These are phyloP conservation scores for Dolichopus griseipennis DNA, from an alignment of 2,888 invertebrate genomes.

Conservation along the genomic window DNA sequence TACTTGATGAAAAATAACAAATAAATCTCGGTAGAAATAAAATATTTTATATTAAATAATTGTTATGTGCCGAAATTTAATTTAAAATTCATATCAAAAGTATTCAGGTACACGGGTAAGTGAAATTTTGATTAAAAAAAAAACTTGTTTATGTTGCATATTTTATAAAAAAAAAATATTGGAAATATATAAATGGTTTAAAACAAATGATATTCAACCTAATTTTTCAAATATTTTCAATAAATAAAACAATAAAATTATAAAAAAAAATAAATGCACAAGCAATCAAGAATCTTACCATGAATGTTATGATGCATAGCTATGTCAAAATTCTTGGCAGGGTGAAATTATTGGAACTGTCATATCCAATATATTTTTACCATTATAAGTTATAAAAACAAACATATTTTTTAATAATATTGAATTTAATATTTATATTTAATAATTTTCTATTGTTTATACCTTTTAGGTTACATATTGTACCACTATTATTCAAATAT, in stretches of 20 bases:
- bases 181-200: too few relatives aligned
- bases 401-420: neutral
- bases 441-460: too few relatives aligned
- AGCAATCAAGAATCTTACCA: neutral
- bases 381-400: neutral
- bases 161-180: neutral
- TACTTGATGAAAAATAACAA: neutral
- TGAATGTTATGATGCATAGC: neutral
- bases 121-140: neutral
- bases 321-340: conserved; percentile 4
- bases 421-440: too few relatives aligned
- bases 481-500: too few relatives aligned
- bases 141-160: neutral
- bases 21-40: neutral
- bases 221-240: neutral
- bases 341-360: neutral
- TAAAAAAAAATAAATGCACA: neutral
- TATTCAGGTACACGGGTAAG: neutral
- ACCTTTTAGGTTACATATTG: too few relatives aligned
- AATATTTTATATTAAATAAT: neutral
- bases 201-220: too few relatives aligned
- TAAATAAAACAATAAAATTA: neutral
- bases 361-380: neutral
- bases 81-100: neutral
- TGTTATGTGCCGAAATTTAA: neutral